Evolutionary conservation across 2,888 invertebrate species (phyloP).

Genomic region (Zeuzera pyrina): DNA sequence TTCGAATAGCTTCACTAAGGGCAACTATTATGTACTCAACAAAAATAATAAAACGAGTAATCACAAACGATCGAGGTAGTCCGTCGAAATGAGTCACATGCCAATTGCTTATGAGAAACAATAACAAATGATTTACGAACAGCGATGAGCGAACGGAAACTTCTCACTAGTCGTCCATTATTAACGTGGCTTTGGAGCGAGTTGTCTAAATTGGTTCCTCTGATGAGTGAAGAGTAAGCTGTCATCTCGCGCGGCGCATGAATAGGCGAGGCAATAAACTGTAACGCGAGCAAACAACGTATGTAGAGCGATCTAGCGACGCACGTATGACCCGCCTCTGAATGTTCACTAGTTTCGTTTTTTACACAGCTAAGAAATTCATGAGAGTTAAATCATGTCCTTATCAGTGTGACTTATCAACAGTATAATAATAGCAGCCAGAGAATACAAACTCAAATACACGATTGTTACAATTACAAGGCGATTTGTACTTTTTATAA

Average conservation of each 20-base stretch:
- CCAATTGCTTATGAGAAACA: constrained; percentile 13
- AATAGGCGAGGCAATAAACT: constrained; percentile 20
- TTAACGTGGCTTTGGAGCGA: constrained; percentile 28
- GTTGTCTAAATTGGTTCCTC: constrained; percentile 37
- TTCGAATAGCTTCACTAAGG: neutral
- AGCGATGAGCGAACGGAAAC: constrained; percentile 30
- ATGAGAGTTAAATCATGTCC: too few relatives aligned
- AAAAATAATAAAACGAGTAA: too few relatives aligned
- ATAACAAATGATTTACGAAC: constrained; percentile 27
- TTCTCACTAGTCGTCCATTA: constrained; percentile 24
- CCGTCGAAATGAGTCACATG: constrained; percentile 6
- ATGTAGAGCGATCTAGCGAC: constrained; percentile 23
- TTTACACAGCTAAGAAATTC: too few relatives aligned
- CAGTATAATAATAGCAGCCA: too few relatives aligned
- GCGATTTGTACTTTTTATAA: constrained; percentile 28
- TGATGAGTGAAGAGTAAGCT: constrained; percentile 25
- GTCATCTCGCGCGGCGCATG: constrained; percentile 30
- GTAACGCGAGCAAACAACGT: constrained; percentile 24
- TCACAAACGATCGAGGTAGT: too few relatives aligned
- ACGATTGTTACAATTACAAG: constrained; percentile 13
- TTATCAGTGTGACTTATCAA: too few relatives aligned
- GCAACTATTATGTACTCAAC: neutral
- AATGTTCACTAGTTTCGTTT: too few relatives aligned
- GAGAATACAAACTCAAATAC: too few relatives aligned
- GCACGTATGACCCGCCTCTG: constrained; percentile 11